Evolutionary conservation across 2,113 vertebrate species (phyloP).

Genomic region (Cyphomyrus discorhynchus): DNA sequence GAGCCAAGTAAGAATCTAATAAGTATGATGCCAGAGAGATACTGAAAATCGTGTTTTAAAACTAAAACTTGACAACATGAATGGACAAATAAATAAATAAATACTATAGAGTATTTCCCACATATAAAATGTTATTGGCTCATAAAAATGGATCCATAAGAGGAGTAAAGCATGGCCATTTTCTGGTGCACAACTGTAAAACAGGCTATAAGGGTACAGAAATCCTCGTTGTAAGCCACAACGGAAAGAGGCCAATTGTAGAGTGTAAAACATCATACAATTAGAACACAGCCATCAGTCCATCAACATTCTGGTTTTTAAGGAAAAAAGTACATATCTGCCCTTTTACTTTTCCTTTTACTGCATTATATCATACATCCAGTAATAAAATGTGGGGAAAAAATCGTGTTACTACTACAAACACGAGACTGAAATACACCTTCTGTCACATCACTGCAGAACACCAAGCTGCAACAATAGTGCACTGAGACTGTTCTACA

Average conservation of each 20-base stretch:
- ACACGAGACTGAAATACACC: background rate
- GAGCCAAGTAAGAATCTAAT: slow-evolving; percentile 22
- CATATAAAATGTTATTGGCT: slow-evolving; percentile 11
- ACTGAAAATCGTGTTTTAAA: background rate
- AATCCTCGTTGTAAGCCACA: too few relatives aligned
- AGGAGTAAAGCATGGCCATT: background rate
- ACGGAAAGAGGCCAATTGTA: background rate
- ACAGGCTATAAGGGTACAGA: background rate
- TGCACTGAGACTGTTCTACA: background rate
- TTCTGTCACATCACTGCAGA: background rate
- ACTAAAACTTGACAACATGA: background rate
- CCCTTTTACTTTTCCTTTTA: background rate
- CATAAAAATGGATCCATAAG: background rate
- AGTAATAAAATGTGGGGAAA: background rate
- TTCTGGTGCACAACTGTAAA: background rate
- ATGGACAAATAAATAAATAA: background rate
- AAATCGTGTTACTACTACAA: background rate
- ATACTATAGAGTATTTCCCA: background rate
- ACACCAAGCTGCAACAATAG: background rate
- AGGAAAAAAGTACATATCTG: background rate
- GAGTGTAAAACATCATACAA: background rate
- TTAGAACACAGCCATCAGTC: background rate
- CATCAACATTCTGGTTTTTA: background rate
- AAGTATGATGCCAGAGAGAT: slow-evolving; percentile 4
- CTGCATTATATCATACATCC: background rate